Percentiles rank a stretch among this genome's conserved stretches.
phyloP scores from a whole-genome alignment of 2,888 invertebrate species.

The Dryobota labecula region DNA sequence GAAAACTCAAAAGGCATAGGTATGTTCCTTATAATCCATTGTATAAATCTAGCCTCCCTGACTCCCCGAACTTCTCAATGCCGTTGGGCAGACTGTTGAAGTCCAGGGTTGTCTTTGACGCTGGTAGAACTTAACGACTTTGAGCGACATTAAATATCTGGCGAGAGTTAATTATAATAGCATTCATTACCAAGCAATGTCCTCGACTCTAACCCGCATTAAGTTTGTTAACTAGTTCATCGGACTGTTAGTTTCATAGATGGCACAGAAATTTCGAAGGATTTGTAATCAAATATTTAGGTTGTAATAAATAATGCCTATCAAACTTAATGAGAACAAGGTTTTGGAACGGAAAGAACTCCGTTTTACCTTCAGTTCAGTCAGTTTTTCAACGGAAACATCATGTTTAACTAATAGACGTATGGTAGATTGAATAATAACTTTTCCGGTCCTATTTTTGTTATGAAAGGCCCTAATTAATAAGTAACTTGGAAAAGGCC shows the following conservation, averaged over 20 bases:
- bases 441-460: neutral
- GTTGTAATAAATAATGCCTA: neutral
- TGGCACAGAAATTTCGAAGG: neutral
- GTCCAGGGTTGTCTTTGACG: neutral
- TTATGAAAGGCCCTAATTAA: neutral
- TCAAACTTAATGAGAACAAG: constrained; percentile 29
- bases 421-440: constrained; percentile 10
- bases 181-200: neutral
- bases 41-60: neutral
- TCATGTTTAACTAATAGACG: neutral
- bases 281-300: neutral
- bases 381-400: constrained; percentile 40
- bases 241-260: neutral
- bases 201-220: constrained; percentile 15
- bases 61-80: neutral
- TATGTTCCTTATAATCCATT: neutral
- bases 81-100: neutral
- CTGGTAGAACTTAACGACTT: neutral
- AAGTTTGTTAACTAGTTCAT: neutral
- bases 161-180: neutral
- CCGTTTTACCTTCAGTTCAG: constrained; percentile 28
- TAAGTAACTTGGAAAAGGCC: neutral
- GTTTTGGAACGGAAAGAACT: constrained; percentile 38
- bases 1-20: neutral
- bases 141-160: neutral